phyloP scores from a whole-genome alignment of 2,888 invertebrate genomes.

The Notocelia uddmanniana region DNA sequence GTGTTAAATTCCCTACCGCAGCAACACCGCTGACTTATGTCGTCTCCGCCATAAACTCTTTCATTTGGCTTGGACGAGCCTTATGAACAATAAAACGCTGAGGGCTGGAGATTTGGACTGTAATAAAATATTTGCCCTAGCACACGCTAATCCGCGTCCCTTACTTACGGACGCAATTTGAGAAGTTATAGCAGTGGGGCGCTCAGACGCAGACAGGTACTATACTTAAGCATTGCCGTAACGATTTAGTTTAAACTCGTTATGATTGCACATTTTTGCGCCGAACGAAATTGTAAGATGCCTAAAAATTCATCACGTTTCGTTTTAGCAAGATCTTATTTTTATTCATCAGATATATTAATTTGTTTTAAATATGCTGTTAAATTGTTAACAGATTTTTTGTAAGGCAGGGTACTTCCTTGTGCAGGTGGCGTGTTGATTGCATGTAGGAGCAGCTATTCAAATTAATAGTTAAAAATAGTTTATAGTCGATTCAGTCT shows the following conservation, averaged over 20 bases:
- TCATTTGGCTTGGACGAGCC: slow-evolving; percentile 86
- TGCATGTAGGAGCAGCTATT: background rate
- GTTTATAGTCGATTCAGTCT: background rate
- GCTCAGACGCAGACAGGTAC: slow-evolving; percentile 40
- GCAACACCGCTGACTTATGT: slow-evolving; percentile 82
- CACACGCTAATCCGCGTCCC: slow-evolving; percentile 84
- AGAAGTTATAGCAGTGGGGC: slow-evolving; percentile 73
- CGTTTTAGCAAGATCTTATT: background rate
- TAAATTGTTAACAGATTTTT: too few relatives aligned
- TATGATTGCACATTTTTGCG: slow-evolving; percentile 6
- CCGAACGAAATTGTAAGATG: slow-evolving; percentile 50
- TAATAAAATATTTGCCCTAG: slow-evolving; percentile 86
- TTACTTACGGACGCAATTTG: slow-evolving; percentile 83
- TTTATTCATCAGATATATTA: too few relatives aligned
- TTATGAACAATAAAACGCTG: slow-evolving; percentile 86
- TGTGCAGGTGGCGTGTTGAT: too few relatives aligned
- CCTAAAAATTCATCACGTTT: slow-evolving; percentile 50
- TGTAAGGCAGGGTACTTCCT: too few relatives aligned
- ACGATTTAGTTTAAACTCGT: slow-evolving; percentile 17
- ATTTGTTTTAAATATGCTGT: too few relatives aligned
- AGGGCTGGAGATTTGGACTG: slow-evolving; percentile 85
- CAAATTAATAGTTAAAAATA: background rate
- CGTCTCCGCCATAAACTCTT: slow-evolving; percentile 82
- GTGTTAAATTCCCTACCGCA: slow-evolving; percentile 61
- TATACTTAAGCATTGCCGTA: slow-evolving; percentile 25